A percentile compares a stretch with the other conserved stretches of the same genome.
These are phyloP conservation scores for Drosophila gunungcola DNA, from an alignment of 1,140 invertebrate species.

Conservation along the genomic window DNA sequence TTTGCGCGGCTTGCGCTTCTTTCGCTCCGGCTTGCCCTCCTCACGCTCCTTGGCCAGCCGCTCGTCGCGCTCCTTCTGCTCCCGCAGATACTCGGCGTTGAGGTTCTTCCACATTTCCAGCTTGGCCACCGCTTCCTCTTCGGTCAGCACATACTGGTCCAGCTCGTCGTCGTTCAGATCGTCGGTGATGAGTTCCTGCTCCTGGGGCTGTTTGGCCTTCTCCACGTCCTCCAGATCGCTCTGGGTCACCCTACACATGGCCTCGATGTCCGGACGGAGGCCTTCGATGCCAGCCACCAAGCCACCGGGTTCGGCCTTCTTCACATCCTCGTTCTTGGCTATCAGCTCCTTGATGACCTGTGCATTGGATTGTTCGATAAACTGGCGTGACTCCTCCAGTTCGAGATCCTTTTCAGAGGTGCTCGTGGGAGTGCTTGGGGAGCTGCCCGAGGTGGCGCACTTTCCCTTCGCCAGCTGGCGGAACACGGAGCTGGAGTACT, in stretches of 20 bases:
- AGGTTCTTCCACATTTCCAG: slow-evolving; percentile 92
- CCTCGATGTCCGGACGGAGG: slow-evolving; percentile 79
- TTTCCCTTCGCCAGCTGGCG: slow-evolving; percentile 50
- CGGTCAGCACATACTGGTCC: slow-evolving; percentile 93
- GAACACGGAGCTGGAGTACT: slow-evolving; percentile 69
- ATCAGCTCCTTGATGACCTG: slow-evolving; percentile 86
- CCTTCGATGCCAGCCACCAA: slow-evolving; percentile 64
- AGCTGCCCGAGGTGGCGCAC: background rate
- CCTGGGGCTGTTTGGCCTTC: slow-evolving; percentile 69
- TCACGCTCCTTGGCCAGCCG: slow-evolving; percentile 89
- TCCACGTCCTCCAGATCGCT: slow-evolving; percentile 69
- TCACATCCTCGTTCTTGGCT: slow-evolving; percentile 53
- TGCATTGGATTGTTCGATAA: slow-evolving; percentile 87
- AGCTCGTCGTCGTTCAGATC: slow-evolving; percentile 96
- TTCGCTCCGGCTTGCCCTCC: slow-evolving; percentile 92
- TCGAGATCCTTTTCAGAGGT: slow-evolving; percentile 68
- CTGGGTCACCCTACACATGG: slow-evolving; percentile 74
- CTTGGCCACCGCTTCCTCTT: slow-evolving; percentile 92
- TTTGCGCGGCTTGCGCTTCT: slow-evolving; percentile 88
- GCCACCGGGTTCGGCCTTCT: slow-evolving; percentile 11
- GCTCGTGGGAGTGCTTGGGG: slow-evolving; percentile 21
- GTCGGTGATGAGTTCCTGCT: slow-evolving; percentile 89
- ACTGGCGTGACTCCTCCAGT: slow-evolving; percentile 85
- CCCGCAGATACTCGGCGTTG: slow-evolving; percentile 93
- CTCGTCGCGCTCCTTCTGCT: slow-evolving; percentile 94